These are phyloP conservation scores for Alces alces DNA, from an alignment of 2,113 vertebrate species.

Conservation along the genomic window DNA sequence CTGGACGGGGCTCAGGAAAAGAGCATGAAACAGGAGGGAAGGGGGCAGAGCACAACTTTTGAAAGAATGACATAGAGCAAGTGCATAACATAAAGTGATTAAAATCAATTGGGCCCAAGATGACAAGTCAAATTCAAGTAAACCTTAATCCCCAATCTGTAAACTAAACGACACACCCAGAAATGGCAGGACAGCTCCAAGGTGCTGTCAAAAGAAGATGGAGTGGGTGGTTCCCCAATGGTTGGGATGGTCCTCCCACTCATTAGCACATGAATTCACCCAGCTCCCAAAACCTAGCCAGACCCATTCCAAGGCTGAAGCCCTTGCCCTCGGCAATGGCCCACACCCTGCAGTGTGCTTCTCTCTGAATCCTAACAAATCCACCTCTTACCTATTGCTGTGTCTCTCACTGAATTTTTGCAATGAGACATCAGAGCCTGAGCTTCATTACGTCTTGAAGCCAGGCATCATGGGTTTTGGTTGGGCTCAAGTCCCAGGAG, in stretches of 20 bases:
- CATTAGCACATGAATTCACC: neutral
- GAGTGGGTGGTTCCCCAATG: neutral
- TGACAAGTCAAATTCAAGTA: too few species aligned
- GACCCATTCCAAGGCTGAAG: neutral
- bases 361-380: neutral
- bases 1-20: too few species aligned
- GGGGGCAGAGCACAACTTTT: too few species aligned
- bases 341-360: neutral
- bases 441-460: neutral
- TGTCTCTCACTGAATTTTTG: neutral
- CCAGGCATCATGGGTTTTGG: neutral
- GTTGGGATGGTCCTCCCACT: neutral
- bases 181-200: neutral
- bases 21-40: too few species aligned
- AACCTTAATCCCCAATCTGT: neutral
- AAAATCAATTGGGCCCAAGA: too few species aligned
- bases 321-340: neutral
- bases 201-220: neutral
- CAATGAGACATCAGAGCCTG: neutral
- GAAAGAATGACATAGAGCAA: too few species aligned
- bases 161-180: too few species aligned
- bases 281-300: neutral
- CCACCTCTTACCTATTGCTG: neutral
- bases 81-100: too few species aligned
- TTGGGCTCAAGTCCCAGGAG: neutral